Evolutionary conservation across 2,888 invertebrate species (phyloP), one percentile per base, ranked within the genome.

Genomic region (Andrena dorsata): DNA sequence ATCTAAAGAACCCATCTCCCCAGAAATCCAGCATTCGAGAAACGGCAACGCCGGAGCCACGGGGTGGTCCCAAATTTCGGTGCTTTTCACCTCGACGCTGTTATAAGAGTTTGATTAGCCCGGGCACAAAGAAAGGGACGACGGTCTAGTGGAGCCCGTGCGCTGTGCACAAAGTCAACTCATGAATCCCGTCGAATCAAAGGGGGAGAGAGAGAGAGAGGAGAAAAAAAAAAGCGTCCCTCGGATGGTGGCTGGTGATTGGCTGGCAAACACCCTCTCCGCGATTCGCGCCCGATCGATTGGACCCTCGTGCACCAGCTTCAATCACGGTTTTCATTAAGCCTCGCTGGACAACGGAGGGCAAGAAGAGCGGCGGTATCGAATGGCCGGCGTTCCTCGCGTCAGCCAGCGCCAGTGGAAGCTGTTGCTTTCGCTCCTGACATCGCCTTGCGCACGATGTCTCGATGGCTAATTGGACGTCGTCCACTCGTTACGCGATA

Each of bases 321-420:
- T 90, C 91, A 91, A 92, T 91, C 91, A 91, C 90, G 87, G 88
- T 91, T 91, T 92, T 92, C 91, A 92, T 92, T 91, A 92, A 89
- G 90, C 89, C 80, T 64, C 66, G 68, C 80, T 74, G 87, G 83
- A 85, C 83, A 76, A 82, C 63, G 65, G 51, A 82, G 80, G 83
- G 76, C 63, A 72, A 71, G 64, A 47, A 66, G 41, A 41, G 41
- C 41, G 41, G 5, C 70, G 49, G 26, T 49, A 72, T 86, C 84
- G 76, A 86, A 88, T 76, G 68, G 60, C 75, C 80, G 76, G 53
- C 75, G 72, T 76, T 86, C 64, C 69, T 70, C 74, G 65, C 74
- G 70, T 83, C 74, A 63, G 76, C 35, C 53, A 28, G 32, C 23
- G 7, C 56, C 56, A 23, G 60, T 76, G 53, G 32, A 78, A 64